Evolutionary conservation across 2,113 vertebrate species (phyloP), one percentile per base, ranked within the genome.

Genomic region (Empidonax alnorum): DNA sequence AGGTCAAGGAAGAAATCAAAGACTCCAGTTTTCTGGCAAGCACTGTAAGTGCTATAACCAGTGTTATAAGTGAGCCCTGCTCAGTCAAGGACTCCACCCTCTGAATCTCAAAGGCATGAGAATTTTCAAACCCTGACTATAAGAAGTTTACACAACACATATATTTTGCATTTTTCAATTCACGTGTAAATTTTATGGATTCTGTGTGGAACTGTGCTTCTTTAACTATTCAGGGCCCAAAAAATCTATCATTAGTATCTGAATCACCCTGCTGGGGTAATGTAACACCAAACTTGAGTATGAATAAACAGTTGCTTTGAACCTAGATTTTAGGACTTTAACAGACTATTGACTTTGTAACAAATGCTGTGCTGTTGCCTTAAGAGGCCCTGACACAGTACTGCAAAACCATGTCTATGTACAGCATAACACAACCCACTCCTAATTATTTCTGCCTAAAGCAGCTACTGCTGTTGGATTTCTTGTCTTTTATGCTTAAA

Each of bases 401-500:
- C 71, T 80, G 89, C 67, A 74, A 88, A 95, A 14, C 16, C 44
- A 37, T 3, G 3, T 74, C 56, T 71, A 14, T 77, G 84, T 69
- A 55, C 78, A 77, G 87, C 72, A 80, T 66, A 83, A 74, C 71
- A 74, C 82, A 96, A 58, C 89, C 82, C 87, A 83, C 87, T 96
- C 71, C 46, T 90, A 87, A 96, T 91, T 97, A 94, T 93, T 96
- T 96, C 88, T 96, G 79, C 89, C 84, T 88, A 9, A 81, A 95
- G 78, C 96, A 63, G 33, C 82, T 96, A 85, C 78, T 91, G 50
- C 79, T 86, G 50, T 88, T 88, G 68, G 55, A 81, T 95, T 95
- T 75, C 93, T 94, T 91, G 49, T 91, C 71, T 89, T 80, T 88
- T 58, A 37, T 80, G 55, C 91, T 77, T 94, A 91, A 96, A 96